Conservation (phyloP, 2,797 vertebrate species). For the Numenius phaeopus region DNA sequence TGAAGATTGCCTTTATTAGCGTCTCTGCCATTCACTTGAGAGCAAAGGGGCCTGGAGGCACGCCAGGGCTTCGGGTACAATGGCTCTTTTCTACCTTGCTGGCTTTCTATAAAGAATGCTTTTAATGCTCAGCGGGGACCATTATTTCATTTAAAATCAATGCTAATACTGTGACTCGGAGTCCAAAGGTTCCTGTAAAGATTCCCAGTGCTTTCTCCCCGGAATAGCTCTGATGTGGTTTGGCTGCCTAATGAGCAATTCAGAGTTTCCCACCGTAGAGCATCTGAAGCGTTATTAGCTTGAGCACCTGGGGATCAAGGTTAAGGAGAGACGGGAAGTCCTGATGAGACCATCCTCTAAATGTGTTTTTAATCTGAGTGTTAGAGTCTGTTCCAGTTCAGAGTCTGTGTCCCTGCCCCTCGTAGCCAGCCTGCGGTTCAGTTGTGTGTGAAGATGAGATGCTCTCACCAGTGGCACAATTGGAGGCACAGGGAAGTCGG, state of each 20-base stretch:
- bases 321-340: slow-evolving; percentile 58
- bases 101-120: slow-evolving; percentile 71
- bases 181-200: slow-evolving; percentile 74
- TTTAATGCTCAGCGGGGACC: slow-evolving; percentile 66
- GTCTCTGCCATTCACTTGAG: slow-evolving; percentile 33
- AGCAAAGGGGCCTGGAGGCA: slow-evolving; percentile 58
- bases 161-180: slow-evolving; percentile 71
- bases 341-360: slow-evolving; percentile 54
- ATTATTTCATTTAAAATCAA: slow-evolving; percentile 75
- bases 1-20: slow-evolving; percentile 69
- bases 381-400: not conserved
- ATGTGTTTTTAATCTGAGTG: slow-evolving; percentile 49
- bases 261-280: slow-evolving; percentile 51
- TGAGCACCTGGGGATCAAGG: slow-evolving; percentile 55
- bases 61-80: slow-evolving; percentile 58
- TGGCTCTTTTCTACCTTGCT: slow-evolving; percentile 69
- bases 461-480: not conserved
- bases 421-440: not conserved
- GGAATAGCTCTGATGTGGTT: slow-evolving; percentile 69
- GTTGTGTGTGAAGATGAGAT: not conserved
- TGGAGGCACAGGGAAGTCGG: not conserved
- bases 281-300: slow-evolving; percentile 51
- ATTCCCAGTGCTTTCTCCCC: slow-evolving; percentile 58
- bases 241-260: slow-evolving; percentile 70
- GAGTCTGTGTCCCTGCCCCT: not conserved